phyloP scores from a whole-genome alignment of 2,113 vertebrate genomes.

The Aythya baeri region DNA sequence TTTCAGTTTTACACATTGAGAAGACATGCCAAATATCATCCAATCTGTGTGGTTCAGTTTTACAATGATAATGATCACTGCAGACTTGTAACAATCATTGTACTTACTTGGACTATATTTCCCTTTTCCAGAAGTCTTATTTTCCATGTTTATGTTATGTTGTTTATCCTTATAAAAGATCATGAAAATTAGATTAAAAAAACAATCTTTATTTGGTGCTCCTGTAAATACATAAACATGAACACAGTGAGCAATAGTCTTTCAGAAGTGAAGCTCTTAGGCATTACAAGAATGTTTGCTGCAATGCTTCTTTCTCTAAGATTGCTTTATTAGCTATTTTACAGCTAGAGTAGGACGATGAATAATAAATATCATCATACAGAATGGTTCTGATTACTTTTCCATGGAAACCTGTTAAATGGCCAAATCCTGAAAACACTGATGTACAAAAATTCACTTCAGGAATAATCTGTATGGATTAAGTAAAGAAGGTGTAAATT shows the following conservation, averaged over 20 bases:
- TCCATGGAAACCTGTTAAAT: constrained; percentile 59
- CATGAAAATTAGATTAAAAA: neutral
- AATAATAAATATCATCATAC: constrained; percentile 65
- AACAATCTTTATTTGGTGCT: neutral
- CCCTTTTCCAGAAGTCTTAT: neutral
- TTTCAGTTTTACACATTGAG: constrained; percentile 76
- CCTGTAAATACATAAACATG: neutral
- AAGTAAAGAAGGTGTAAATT: neutral
- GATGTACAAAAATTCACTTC: constrained; percentile 1
- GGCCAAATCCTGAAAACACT: constrained; percentile 9
- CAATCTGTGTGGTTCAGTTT: constrained; percentile 54
- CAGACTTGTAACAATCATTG: too few species aligned
- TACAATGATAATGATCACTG: constrained; percentile 31
- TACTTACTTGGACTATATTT: neutral
- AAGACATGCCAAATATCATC: constrained; percentile 64
- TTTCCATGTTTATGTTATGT: neutral
- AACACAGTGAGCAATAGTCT: neutral
- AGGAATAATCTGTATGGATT: neutral
- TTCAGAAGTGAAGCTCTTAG: neutral
- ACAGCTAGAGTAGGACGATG: constrained; percentile 46
- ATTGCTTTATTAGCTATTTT: constrained; percentile 64
- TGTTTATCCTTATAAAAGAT: neutral
- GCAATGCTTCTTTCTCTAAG: neutral
- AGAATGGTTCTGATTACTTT: constrained; percentile 67
- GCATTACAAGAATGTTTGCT: neutral